These are phyloP conservation scores for Ophthalmolycus amberensis DNA, from an alignment of 2,113 vertebrate genomes.

Conservation along the genomic window DNA sequence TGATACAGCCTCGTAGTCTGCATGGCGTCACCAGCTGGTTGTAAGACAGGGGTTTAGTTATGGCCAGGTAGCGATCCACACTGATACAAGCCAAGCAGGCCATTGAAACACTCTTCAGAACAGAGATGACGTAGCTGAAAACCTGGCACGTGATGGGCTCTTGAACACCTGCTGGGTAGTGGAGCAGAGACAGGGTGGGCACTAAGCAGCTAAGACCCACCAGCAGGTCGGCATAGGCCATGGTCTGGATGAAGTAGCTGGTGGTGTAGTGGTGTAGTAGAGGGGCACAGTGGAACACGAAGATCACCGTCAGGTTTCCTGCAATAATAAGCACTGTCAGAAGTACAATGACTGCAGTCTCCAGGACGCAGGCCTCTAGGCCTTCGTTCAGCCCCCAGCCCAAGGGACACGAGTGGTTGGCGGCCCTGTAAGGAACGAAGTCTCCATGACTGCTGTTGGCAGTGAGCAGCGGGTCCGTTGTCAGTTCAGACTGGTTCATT, in stretches of 20 bases:
- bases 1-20: slow-evolving; percentile 93
- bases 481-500: slow-evolving; percentile 91
- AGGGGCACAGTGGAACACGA: slow-evolving; percentile 97
- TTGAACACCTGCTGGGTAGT: slow-evolving; percentile 92
- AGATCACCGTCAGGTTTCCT: slow-evolving; percentile 97
- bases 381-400: slow-evolving; percentile 91
- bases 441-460: slow-evolving; percentile 86
- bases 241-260: slow-evolving; percentile 99
- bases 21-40: slow-evolving; percentile 98
- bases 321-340: slow-evolving; percentile 96
- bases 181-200: slow-evolving; percentile 94
- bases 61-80: slow-evolving; percentile 97
- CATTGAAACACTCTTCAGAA: slow-evolving; percentile 99
- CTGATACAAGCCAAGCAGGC: slow-evolving; percentile 97
- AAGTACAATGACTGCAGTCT: slow-evolving; percentile 94
- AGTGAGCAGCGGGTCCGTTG: slow-evolving; percentile 82
- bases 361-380: slow-evolving; percentile 92
- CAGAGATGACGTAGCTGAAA: slow-evolving; percentile 98
- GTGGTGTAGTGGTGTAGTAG: slow-evolving; percentile 97
- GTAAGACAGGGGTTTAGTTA: slow-evolving; percentile 97
- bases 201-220: slow-evolving; percentile 98
- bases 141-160: slow-evolving; percentile 96
- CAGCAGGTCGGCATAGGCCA: slow-evolving; percentile 97
- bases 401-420: slow-evolving; percentile 93
- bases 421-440: slow-evolving; percentile 79